Evolutionary conservation across 1,140 invertebrate species (phyloP), one percentile per base, ranked within the genome.

Genomic region (Atta texana): DNA sequence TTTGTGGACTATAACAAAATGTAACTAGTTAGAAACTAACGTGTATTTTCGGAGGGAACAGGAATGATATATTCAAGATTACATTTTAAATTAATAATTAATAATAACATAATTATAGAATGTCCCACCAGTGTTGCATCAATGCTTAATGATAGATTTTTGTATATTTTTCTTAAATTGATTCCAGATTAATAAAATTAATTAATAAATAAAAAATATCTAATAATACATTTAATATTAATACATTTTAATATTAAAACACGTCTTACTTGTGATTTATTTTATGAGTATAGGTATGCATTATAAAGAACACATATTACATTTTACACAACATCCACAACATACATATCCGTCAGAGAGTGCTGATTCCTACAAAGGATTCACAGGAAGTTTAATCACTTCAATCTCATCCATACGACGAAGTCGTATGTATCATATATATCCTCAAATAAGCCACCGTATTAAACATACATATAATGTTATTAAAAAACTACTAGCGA

Each of bases 401-500:
- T 72, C 49, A 72, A 8, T 31, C 5, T 10, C 16, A 16, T 57
- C 49, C 24, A 34, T 31, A 31, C 31, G 24, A 68, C 12, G 28
- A 28, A 78, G 53, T 24, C 24, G 24, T 24, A 24, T 24, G 24
- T 39, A 39, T 55, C 24, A 57, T 51, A 49, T 16, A 7, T 3
- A 34, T 66, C 16, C 3, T 88, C 31, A 90, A 59, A 85, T 12
- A 10, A 87, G 72, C 89, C 89, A 88, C 24, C 80, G 84, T n/a
- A 74, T 6, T 53, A 77, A 44, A 34, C n/a, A 24, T 7, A 31
- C 21, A 24, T 68, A 10, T 51, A 57, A 71, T 2, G 39, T 24
- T 16, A 86, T 14, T 34, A 90, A 72, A 66, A 88, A 59, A 3
- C 75, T 39, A 24, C 28, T 77, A n/a, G 86, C 28, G 18, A 72